Conservation (phyloP, 2,797 vertebrate genomes). For the Arrhamphus sclerolepis region DNA sequence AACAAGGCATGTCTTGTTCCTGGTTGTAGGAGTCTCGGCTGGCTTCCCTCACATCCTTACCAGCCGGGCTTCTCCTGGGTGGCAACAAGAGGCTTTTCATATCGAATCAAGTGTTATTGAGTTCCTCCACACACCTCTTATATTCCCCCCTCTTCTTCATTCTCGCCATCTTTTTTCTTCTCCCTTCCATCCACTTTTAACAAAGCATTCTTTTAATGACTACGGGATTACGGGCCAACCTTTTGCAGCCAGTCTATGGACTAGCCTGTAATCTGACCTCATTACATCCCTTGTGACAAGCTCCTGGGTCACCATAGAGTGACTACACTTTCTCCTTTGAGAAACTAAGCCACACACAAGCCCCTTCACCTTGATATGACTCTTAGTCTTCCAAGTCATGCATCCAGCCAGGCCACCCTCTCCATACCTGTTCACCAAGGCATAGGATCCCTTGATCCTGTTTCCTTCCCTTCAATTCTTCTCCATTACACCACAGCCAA, state of each 20-base stretch:
- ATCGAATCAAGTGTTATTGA: constrained; percentile 87
- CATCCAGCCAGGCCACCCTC: constrained; percentile 58
- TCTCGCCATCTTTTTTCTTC: constrained; percentile 62
- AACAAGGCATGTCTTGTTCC: constrained; percentile 86
- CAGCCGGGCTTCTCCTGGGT: constrained; percentile 79
- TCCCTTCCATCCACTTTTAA: constrained; percentile 76
- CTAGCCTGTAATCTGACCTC: constrained; percentile 86
- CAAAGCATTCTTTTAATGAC: constrained; percentile 85
- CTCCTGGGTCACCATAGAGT: constrained; percentile 73
- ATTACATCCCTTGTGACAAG: constrained; percentile 84
- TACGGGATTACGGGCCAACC: constrained; percentile 81
- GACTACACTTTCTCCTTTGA: constrained; percentile 76
- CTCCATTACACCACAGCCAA: constrained; percentile 56
- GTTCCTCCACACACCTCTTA: constrained; percentile 79
- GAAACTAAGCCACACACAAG: constrained; percentile 60
- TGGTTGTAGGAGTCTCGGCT: constrained; percentile 79
- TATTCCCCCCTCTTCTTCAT: constrained; percentile 62
- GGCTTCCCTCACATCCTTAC: constrained; percentile 81
- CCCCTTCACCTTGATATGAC: constrained; percentile 54
- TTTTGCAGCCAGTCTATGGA: constrained; percentile 79
- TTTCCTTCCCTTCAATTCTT: constrained; percentile 58
- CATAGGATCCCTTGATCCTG: constrained; percentile 65
- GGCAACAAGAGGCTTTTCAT: constrained; percentile 84
- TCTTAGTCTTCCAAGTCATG: constrained; percentile 61
- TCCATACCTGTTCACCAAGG: constrained; percentile 70